Percentiles rank a stretch among this genome's conserved stretches.
phyloP scores from a whole-genome alignment of 2,113 vertebrate genomes.

The pig (Sus scrofa) region T2T-Sscrofa CM000814.6:77536501-77537000 shows the following conservation, averaged over 20 bases:
- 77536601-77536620: no score
- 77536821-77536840: neutral
- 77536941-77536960: slow-evolving; percentile 15
- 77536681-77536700: neutral
- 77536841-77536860: neutral
- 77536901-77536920: neutral
- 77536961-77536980: neutral
- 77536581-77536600: no score
- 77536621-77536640: no score
- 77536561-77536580: no score
- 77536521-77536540: neutral
- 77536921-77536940: neutral
- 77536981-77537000: neutral
- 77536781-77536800: neutral
- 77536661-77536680: neutral
- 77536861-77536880: neutral
- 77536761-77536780: neutral
- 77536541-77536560: neutral
- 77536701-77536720: neutral
- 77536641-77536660: neutral
- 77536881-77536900: neutral
- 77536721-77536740: neutral
- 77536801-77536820: neutral
- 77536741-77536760: neutral
- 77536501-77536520: neutral